Conservation (phyloP, 1,140 invertebrate species). For the Branchinecta lindahli region DNA sequence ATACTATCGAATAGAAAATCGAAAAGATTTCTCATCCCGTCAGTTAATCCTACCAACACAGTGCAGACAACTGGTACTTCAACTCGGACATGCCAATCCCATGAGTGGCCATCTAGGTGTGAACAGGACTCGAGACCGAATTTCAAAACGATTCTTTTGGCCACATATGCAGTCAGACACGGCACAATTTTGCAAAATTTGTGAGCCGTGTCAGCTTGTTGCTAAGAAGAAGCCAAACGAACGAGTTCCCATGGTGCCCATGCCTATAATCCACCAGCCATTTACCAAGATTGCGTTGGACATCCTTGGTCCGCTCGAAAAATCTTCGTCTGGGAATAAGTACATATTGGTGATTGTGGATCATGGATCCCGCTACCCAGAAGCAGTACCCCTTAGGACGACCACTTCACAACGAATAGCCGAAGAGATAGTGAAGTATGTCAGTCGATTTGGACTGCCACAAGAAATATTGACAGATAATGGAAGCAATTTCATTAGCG, state of each 20-base stretch:
- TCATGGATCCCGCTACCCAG: neutral
- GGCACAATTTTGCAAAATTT: neutral
- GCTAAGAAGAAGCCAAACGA: conserved; percentile 13
- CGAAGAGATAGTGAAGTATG: neutral
- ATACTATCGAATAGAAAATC: neutral
- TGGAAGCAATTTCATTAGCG: neutral
- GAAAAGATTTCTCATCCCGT: conserved; percentile 3
- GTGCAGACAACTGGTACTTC: neutral
- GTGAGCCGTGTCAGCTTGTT: neutral
- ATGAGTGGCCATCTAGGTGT: neutral
- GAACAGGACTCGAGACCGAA: neutral
- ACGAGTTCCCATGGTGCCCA: too few species aligned
- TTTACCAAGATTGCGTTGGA: conserved; percentile 2
- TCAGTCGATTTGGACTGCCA: neutral
- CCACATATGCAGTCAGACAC: neutral
- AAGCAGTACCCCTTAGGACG: neutral
- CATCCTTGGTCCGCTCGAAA: neutral
- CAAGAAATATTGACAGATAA: neutral
- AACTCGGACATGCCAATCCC: neutral
- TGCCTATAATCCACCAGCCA: too few species aligned
- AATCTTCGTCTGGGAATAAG: neutral
- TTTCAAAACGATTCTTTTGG: neutral
- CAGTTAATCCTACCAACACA: neutral
- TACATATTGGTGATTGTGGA: neutral
- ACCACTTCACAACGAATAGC: neutral